Evolutionary conservation across 1,140 invertebrate genomes (phyloP), one percentile per base, ranked within the genome.

Genomic region (Babylonia areolata): DNA sequence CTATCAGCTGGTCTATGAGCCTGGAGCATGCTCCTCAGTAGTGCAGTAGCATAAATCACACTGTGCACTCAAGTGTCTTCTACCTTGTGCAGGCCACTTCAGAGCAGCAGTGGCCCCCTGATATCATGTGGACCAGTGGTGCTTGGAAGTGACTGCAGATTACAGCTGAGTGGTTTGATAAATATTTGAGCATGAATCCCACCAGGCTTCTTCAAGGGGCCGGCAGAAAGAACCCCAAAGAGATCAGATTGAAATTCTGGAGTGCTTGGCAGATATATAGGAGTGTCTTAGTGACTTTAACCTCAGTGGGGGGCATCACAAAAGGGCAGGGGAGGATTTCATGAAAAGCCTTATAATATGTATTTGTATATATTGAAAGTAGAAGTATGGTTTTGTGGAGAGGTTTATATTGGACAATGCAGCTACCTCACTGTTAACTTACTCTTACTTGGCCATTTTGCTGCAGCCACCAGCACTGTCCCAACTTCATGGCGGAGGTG

Each of bases 401-500:
- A 28, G 28, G n/a, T 69, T 69, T n/a, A 23, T 2, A 69, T 69
- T 69, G 6, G 58, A 69, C 17, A 31, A 23, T 23, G 15, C 20
- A 20, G 58, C 5, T 69, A 31, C 28, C n/a, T 23, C 20, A 6
- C 23, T 69, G 20, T 69, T 69, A n/a, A 69, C 31, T 73, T 51
- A 12, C 71, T 31, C 15, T 69, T 28, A 28, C 31, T 73, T 73
- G n/a, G 71, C n/a, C 71, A 33, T 69, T 84, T 46, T 69, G 35
- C 81, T 84, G 81, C 81, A 51, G 46, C 69, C 31, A 40, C 81
- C 58, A 69, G 37, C 12, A 33, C 64, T 73, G 58, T 40, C 31
- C 33, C n/a, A 33, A 31, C 71, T 73, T 33, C 81, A 69, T 84
- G 81, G 81, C 39, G 1, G 69, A 84, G 69, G 58, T 84, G 81